Evolutionary conservation across 2,888 invertebrate species (phyloP).

Genomic region (Timandra comae): DNA sequence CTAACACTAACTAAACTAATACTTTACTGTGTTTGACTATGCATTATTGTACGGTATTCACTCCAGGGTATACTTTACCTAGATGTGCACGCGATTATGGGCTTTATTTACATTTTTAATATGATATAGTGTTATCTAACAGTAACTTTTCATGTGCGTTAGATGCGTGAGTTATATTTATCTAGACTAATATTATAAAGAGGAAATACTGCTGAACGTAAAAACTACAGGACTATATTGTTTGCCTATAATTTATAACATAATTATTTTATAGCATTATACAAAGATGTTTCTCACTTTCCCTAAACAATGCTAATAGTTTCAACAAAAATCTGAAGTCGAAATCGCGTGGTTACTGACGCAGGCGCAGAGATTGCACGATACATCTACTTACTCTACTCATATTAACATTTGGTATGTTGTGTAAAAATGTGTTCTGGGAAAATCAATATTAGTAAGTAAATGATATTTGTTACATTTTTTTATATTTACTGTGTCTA

Average conservation of each 20-base stretch:
- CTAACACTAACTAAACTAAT: constrained; percentile 8
- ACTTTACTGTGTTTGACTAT: constrained; percentile 6
- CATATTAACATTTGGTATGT: constrained; percentile 5
- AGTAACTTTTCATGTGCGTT: background rate
- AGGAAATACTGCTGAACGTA: too few relatives aligned
- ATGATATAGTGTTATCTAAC: constrained; percentile 6
- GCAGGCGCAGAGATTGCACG: constrained; percentile 5
- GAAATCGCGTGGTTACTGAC: constrained; percentile 7
- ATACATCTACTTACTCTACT: constrained; percentile 4
- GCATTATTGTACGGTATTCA: constrained; percentile 4
- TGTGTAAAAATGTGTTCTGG: too few relatives aligned
- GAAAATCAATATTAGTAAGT: too few relatives aligned
- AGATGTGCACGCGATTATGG: background rate
- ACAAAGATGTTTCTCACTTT: too few relatives aligned
- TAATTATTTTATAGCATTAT: too few relatives aligned
- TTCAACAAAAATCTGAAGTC: constrained; percentile 7
- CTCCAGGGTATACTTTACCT: background rate
- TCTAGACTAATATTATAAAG: too few relatives aligned
- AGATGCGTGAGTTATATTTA: too few relatives aligned
- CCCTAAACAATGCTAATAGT: constrained; percentile 1
- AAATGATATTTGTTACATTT: too few relatives aligned
- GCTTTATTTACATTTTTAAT: background rate
- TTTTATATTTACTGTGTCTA: too few relatives aligned
- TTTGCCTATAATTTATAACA: too few relatives aligned
- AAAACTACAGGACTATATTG: too few relatives aligned